Evolutionary conservation across 2,797 vertebrate genomes (phyloP).

Genomic region (Tapera naevia): DNA sequence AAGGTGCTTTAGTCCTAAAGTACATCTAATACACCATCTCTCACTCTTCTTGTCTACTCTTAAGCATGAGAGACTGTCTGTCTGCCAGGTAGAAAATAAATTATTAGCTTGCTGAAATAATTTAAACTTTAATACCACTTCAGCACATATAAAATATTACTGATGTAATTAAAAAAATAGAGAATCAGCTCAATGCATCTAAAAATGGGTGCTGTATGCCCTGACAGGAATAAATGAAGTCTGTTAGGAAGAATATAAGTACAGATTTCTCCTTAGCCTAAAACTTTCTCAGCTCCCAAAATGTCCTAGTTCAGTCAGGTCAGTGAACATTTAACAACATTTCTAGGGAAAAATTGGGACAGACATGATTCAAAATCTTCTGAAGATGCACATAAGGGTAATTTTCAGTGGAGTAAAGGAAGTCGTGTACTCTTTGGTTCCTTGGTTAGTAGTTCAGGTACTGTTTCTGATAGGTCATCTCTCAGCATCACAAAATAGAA

Average conservation of each 20-base stretch:
- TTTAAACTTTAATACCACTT: conserved; percentile 66
- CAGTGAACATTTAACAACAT: neutral
- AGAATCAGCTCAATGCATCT: conserved; percentile 30
- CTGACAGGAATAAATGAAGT: conserved; percentile 13
- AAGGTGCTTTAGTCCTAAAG: conserved; percentile 31
- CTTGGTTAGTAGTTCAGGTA: neutral
- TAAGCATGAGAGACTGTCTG: conserved; percentile 30
- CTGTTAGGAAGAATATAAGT: neutral
- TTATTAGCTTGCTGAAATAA: conserved; percentile 41
- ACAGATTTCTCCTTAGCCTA: neutral
- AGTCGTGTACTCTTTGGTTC: neutral
- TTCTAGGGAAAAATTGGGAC: neutral
- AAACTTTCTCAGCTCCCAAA: neutral
- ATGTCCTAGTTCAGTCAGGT: neutral
- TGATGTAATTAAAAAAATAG: conserved; percentile 67
- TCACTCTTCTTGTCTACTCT: neutral
- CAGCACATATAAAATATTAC: conserved; percentile 69
- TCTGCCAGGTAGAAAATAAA: conserved; percentile 59
- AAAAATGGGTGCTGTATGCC: neutral
- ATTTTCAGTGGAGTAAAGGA: neutral
- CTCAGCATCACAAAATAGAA: neutral
- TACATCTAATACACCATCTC: neutral
- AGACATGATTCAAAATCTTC: neutral
- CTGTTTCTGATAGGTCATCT: neutral
- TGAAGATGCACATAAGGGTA: neutral